Evolutionary conservation across 2,888 invertebrate genomes (phyloP).

Genomic region (Drosophila limbata): DNA sequence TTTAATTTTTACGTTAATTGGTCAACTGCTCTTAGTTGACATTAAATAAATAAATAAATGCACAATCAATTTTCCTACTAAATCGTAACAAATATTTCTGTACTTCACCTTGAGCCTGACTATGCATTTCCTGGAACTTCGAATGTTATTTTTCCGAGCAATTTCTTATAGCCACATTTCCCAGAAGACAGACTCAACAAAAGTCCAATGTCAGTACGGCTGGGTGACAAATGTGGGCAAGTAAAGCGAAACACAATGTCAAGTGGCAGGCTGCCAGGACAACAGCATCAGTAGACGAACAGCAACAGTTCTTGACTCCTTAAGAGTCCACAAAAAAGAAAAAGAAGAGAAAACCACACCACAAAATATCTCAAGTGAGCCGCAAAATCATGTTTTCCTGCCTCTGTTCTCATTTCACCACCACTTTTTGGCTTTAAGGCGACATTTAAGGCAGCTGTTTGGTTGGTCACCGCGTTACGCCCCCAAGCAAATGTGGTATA

Average conservation of each 20-base stretch:
- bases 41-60: too few relatives aligned
- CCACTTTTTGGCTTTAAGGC: slow-evolving; percentile 9
- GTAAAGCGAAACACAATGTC: slow-evolving; percentile 56
- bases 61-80: slow-evolving; percentile 13
- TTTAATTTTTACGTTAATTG: too few relatives aligned
- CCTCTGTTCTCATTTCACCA: neutral
- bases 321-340: slow-evolving; percentile 1
- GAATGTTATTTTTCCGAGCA: slow-evolving; percentile 42
- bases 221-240: slow-evolving; percentile 51
- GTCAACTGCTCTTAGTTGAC: too few relatives aligned
- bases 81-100: slow-evolving; percentile 18
- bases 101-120: slow-evolving; percentile 60
- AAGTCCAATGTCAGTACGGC: slow-evolving; percentile 5
- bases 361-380: slow-evolving; percentile 31
- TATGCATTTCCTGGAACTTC: slow-evolving; percentile 36
- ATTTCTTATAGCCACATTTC: slow-evolving; percentile 14
- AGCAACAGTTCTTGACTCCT: slow-evolving; percentile 22
- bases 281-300: slow-evolving; percentile 24
- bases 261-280: slow-evolving; percentile 44
- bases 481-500: slow-evolving; percentile 18
- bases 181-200: slow-evolving; percentile 12
- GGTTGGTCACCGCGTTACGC: slow-evolving; percentile 21
- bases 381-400: neutral
- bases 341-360: slow-evolving; percentile 7
- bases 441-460: slow-evolving; percentile 27